Base-by-base conservation (phyloP, 1,140 invertebrate species). In the Drosophila baimaii region DNA sequence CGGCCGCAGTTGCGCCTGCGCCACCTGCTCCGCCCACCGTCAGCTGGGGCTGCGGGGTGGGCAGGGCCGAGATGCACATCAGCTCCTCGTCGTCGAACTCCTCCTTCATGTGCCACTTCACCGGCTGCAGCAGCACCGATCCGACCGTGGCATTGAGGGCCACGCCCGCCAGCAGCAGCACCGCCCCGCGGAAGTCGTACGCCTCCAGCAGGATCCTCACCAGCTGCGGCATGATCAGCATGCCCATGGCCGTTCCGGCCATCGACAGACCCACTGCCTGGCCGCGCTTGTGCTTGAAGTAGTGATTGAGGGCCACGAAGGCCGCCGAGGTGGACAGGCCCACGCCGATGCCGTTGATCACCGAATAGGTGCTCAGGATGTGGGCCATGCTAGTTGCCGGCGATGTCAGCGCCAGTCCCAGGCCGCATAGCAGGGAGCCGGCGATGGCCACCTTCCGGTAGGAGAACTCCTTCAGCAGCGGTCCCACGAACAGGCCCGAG, bases 231-330 rank as follows among this genome's bases (percentile, higher is more conserved):
- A 96, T 95, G 8, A 96, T 91, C 93, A 96, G 94, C 92, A 96
- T 94, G 2, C 95, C 95, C 55, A 96, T 93, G 3, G 95, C 95
- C 1, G 95, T 96, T 0, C 96, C 96, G 5, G 95, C 95, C 93
- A 96, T 94, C 0, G 95, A 95, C 19, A 96, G 92, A 0, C 96
- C 95, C 3, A 96, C 95, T 1, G 95, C 96, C 90, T 96, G 95
- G 7, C 95, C 95, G 13, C 95, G 94, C 80, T 95, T 95, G 85
- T 95, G 94, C 21, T 94, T 93, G 74, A 96, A 96, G 82, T 95
- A 96, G 77, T 95, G 95, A 81, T 95, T 96, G 1, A 96, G 82
- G 0, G 95, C 95, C 15, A 96, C 95, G 79, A 96, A 96, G 0
- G 95, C 94, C 9, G 95, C 94, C 17, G 95, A 94, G 4, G 94